These are phyloP conservation scores for Pseudomugil tenellus DNA, from an alignment of 2,797 vertebrate genomes.

Conservation along the genomic window DNA sequence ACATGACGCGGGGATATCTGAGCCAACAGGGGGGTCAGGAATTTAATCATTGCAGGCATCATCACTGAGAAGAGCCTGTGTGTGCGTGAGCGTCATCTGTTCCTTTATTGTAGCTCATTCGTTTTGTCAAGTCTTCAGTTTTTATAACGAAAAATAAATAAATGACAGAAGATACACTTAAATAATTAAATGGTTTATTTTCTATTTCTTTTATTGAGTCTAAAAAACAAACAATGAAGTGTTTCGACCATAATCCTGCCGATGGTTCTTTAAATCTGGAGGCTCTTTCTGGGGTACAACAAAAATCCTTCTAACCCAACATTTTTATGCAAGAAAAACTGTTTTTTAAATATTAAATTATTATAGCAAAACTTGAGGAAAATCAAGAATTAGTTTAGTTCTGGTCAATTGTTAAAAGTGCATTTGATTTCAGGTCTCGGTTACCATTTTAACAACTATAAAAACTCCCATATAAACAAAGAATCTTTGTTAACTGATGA, in stretches of 20 bases:
- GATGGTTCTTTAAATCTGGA: no score
- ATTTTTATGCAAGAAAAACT: no score
- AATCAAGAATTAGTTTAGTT: no score
- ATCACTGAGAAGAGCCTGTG: conserved; percentile 10
- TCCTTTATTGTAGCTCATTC: background rate
- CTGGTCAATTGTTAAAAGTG: no score
- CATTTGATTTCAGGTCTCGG: no score
- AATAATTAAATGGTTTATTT: background rate
- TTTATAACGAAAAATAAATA: background rate
- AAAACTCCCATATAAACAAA: background rate
- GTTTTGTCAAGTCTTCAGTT: background rate
- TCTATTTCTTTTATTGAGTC: background rate
- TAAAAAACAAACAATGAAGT: background rate
- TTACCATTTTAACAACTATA: no score
- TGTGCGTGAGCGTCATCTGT: conserved; percentile 41
- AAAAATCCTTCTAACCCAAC: no score
- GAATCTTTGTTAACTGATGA: background rate
- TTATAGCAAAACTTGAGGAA: no score
- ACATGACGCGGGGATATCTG: conserved; percentile 49
- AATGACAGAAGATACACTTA: background rate
- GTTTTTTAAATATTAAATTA: no score
- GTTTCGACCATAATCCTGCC: background rate
- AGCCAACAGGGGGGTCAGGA: conserved; percentile 43
- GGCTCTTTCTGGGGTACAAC: no score
- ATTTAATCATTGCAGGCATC: conserved; percentile 61